Evolutionary conservation across 2,113 vertebrate species (phyloP), one percentile per base, ranked within the genome.

Genomic region (Orcinus orca): DNA sequence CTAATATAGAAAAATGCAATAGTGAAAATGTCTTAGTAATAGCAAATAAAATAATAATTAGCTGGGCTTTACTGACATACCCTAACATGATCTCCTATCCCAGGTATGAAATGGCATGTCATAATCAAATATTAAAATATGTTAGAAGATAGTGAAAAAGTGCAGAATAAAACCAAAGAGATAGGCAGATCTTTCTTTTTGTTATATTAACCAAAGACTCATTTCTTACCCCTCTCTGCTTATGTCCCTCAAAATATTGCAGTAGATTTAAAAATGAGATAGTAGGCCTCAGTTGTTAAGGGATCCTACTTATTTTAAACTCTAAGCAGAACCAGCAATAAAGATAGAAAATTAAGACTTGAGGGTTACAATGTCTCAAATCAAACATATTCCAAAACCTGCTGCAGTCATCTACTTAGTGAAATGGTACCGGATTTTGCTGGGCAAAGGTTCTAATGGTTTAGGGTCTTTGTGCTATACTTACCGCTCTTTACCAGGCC

Each of bases 101-200:
- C 17, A 58, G 55, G 26, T 50, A 60, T 67, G 13, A 95, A 93
- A 88, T 77, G 38, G 33, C 23, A 70, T 41, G 6, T 50, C 9
- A 58, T 41, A 82, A 53, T 93, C 20, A 95, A 88, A 95, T 89
- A 94, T 65, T 89, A 70, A 79, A 88, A 62, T 88, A 38, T 55
- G 44, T 81, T 84, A 95, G 44, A 83, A 93, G 33, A 50, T 25
- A 74, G 36, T 70, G 71, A 88, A 58, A 90, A 73, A 83, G 18
- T 81, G 15, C 50, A 31, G 23, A 60, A 81, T 67, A 81, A 88
- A 38, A 88, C 41, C 4, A 58, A 50, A 93, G 87, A 76, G 18
- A 77, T 29, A 58, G 2, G 21, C 10, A 47, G 44, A 63, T 44
- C 6, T 94, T 36, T 83, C 8, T 89, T 92, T 58, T 60, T 60